These are phyloP conservation scores for Ursus arctos DNA, from an alignment of 2,113 vertebrate genomes.

Conservation along the genomic window DNA sequence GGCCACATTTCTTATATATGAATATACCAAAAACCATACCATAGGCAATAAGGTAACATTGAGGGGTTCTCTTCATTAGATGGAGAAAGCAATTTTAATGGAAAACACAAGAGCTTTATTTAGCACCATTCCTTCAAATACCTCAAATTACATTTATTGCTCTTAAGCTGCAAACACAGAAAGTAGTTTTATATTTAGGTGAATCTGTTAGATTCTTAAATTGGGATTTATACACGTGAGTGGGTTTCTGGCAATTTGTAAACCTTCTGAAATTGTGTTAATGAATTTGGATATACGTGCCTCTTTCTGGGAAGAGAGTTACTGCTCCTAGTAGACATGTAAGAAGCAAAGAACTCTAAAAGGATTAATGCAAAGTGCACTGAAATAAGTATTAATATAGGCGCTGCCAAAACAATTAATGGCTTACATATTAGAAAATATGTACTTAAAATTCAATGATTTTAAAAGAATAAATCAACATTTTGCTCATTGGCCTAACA, in stretches of 20 bases:
- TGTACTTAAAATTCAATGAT: not conserved
- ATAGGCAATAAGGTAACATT: not conserved
- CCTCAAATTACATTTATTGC: not conserved
- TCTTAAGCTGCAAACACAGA: not conserved
- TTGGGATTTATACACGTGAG: not conserved
- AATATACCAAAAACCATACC: not conserved
- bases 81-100: not conserved
- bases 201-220: not conserved
- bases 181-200: not conserved
- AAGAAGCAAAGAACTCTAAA: not conserved
- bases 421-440: not conserved
- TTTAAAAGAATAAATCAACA: not conserved
- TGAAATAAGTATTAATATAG: not conserved
- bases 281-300: not conserved
- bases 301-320: not conserved
- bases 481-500: not conserved
- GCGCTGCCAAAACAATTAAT: not conserved
- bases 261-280: not conserved
- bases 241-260: not conserved
- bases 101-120: not conserved
- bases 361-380: not conserved
- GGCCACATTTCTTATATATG: not conserved
- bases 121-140: not conserved
- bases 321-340: not conserved
- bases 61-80: not conserved